Evolutionary conservation across 30 jellyfish, hydroid and myxozoan genomes (phyloP), one percentile per base, ranked within the genome.

Genomic region (Calvadosia cruxmelitensis): DNA sequence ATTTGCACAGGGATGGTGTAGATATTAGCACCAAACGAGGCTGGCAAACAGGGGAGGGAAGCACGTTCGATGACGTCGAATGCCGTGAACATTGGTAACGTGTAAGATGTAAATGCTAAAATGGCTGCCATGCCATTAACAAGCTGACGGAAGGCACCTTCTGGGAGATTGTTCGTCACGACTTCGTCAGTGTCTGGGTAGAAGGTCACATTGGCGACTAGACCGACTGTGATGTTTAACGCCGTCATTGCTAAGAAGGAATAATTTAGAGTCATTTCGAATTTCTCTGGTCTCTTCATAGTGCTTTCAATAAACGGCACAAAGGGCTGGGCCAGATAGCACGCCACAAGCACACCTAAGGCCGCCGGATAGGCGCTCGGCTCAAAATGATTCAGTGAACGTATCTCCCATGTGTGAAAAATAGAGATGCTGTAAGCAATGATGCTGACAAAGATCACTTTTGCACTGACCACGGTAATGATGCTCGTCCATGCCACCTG

Each of bases 401-500:
- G 73, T 12, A 81, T 65, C 27, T 77, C 82, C 98, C 98, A 89
- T 50, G 68, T 76, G 53, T 69, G 83, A n/a, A 57, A 75, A 31
- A 69, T 29, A 32, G 93, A 52, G 31, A 89, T 61, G 33, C 98
- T 76, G 70, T 75, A 89, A 27, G 74, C 79, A 1, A 82, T 32
- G 52, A 89, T 69, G 49, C 93, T 77, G 57, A 89, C 78, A 69
- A 81, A 81, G 28, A 89, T 89, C 20, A 89, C 75, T 50, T 75
- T 76, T 0, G 98, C 98, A 50, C 93, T 81, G 64, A 82, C 63
- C 1, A 89, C 98, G 0, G 98, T 89, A 20, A 89, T 72, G 49
- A 89, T 81, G 49, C 98, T 89, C 3, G 95, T 81, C 95, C 95
- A 89, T 23, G 98, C 93, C 20, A 89, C 95, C 67, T 89, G 98